Evolutionary conservation across 2,113 vertebrate species (phyloP), one percentile per base, ranked within the genome.

Genomic region (Piprites chloris): DNA sequence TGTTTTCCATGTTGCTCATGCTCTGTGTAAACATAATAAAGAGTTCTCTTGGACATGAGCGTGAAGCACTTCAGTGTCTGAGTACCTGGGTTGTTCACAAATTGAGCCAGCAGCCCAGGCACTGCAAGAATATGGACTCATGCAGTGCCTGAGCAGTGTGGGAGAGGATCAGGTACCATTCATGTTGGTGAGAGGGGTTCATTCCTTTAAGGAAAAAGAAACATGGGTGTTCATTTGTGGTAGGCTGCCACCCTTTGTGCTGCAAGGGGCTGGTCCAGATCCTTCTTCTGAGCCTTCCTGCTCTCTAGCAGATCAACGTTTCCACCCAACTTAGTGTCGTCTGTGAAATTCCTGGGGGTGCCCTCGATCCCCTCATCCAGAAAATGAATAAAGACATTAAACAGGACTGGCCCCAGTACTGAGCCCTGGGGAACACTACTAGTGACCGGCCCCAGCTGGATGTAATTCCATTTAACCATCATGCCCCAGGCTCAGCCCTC

Each of bases 21-120:
- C 68, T 83, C 86, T 95, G 41, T 93, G 81, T 92, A 92, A 93
- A 69, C 53, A 42, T 59, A 95, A 97, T 97, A 95, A 97, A 96
- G 35, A 39, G 69, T 87, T 96, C 79, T 95, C 88, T 74, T 95
- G 95, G 87, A 91, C 42, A 11, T 18, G 49, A 35, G 58, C 1
- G 0, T 71, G 81, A 87, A 69, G 73, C 47, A 47, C 17, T 22
- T 55, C 3, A 1, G 67, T 44, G 80, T 90, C 35, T 56, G 44
- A 77, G 66, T 72, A 28, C 33, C 66, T 53, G 58, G 52, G 28
- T 39, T 55, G 68, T 71, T 85, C 26, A 1, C 35, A 83, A 28
- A 30, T 27, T 0, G 2, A 90, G 52, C 42, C 78, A 49, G 66
- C 65, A 74, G 75, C 63, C 44, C 41, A 50, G 50, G n/a, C 11